Evolutionary conservation across 2,113 vertebrate species (phyloP).

Genomic region (Calypte anna): DNA sequence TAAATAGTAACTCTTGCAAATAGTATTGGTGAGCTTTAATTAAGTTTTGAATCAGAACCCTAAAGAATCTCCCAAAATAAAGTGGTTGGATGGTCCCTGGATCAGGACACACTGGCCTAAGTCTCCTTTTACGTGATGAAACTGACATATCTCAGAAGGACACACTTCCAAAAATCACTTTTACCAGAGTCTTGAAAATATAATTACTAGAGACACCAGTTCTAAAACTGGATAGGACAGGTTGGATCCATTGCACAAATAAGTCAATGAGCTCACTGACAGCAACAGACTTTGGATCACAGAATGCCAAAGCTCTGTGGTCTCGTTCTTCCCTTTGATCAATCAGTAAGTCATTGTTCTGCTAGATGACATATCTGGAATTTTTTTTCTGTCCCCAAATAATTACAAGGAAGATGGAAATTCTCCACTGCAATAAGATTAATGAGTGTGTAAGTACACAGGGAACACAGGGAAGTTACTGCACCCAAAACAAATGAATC

Average conservation of each 20-base stretch:
- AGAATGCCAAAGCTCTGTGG: not conserved
- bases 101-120: not conserved
- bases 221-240: not conserved
- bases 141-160: not conserved
- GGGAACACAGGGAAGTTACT: not conserved
- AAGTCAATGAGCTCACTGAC: not conserved
- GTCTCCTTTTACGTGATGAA: not conserved
- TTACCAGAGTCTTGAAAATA: not conserved
- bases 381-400: not conserved
- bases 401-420: constrained; percentile 3
- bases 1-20: not conserved
- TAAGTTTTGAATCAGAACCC: not conserved
- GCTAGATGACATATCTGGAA: not conserved
- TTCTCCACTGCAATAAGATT: not conserved
- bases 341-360: not conserved
- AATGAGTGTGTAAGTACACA: not conserved
- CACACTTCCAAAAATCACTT: not conserved
- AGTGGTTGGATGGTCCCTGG: not conserved
- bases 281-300: not conserved
- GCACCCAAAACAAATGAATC: not conserved
- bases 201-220: not conserved
- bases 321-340: not conserved
- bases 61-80: not conserved
- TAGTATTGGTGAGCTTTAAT: not conserved
- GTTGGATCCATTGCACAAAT: not conserved